phyloP scores from a whole-genome alignment of 2,797 vertebrate species.

The Ctenopoma multispine region DNA sequence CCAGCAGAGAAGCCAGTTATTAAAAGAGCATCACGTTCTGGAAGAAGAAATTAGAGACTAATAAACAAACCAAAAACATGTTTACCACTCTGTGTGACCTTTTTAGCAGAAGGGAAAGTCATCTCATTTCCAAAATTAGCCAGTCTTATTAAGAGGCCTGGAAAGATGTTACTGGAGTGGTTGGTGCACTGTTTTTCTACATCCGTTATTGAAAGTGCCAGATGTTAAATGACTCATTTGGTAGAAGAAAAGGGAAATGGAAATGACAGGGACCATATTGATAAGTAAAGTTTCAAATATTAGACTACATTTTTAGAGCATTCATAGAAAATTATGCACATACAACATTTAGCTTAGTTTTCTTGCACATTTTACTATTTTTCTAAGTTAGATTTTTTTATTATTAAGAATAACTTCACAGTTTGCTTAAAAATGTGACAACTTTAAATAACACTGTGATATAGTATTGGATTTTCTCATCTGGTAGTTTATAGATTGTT shows the following conservation, averaged over 20 bases:
- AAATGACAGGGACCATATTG: neutral
- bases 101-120: conserved; percentile 49
- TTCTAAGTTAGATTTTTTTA: neutral
- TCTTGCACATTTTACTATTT: neutral
- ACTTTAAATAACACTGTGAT: conserved; percentile 8
- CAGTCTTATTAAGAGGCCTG: conserved; percentile 20
- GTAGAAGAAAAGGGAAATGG: conserved; percentile 9
- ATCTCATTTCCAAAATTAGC: conserved; percentile 58
- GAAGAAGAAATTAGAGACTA: conserved; percentile 65
- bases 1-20: conserved; percentile 48
- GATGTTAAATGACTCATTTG: conserved; percentile 15
- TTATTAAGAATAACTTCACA: neutral
- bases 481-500: conserved; percentile 4
- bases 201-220: conserved; percentile 47
- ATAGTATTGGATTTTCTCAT: neutral
- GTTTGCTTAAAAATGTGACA: neutral
- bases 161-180: conserved; percentile 31
- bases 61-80: conserved; percentile 63
- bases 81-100: conserved; percentile 60
- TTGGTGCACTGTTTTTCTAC: conserved; percentile 21
- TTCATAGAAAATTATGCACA: neutral
- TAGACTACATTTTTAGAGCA: neutral
- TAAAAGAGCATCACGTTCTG: conserved; percentile 59
- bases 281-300: conserved; percentile 1
- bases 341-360: neutral